These are phyloP conservation scores for Lophura nycthemera DNA, from an alignment of 2,113 vertebrate species.

Conservation along the genomic window DNA sequence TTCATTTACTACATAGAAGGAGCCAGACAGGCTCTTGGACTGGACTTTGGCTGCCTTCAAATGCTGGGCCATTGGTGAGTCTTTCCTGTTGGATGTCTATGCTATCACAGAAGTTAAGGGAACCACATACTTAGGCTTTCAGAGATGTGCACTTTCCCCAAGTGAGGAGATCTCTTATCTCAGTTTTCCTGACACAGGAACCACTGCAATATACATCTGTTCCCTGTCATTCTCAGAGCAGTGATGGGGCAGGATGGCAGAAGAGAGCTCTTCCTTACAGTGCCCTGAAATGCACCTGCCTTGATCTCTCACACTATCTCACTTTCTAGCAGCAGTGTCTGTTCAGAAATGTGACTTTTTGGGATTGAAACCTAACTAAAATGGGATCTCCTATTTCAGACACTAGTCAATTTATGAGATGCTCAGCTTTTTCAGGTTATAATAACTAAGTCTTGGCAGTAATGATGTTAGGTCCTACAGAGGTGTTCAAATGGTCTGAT, in stretches of 20 bases:
- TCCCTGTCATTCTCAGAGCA: neutral
- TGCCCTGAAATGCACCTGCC: neutral
- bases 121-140: neutral
- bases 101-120: neutral
- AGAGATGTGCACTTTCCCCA: neutral
- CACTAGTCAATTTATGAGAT: constrained; percentile 17
- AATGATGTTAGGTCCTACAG: neutral
- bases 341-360: constrained; percentile 19
- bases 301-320: neutral
- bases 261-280: neutral
- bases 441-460: constrained; percentile 32
- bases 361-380: constrained; percentile 37
- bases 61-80: neutral
- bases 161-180: neutral
- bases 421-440: constrained; percentile 43
- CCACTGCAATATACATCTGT: neutral
- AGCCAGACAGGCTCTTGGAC: neutral
- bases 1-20: neutral
- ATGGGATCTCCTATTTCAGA: neutral
- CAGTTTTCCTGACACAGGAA: neutral
- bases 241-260: neutral
- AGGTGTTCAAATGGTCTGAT: constrained; percentile 2
- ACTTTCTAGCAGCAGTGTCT: neutral
- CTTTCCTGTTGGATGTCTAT: neutral
- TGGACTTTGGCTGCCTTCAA: neutral